Conservation (phyloP, 2,797 vertebrate species). For the Capromys pilorides region DNA sequence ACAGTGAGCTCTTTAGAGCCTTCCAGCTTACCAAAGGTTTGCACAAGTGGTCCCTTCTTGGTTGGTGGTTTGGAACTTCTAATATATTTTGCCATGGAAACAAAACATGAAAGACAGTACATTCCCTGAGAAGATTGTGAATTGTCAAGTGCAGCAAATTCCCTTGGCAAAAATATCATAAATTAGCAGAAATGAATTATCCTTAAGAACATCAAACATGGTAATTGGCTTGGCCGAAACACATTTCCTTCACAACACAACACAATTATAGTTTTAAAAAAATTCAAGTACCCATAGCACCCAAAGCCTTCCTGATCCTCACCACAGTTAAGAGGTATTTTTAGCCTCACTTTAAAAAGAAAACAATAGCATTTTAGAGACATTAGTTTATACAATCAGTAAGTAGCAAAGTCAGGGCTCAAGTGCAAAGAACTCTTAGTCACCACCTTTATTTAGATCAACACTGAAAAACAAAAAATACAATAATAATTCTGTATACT, state of each 20-base stretch:
- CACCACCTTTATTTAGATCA: slow-evolving; percentile 3
- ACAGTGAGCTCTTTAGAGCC: background rate
- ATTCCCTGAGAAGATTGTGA: slow-evolving; percentile 5
- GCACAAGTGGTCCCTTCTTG: background rate
- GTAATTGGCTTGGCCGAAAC: slow-evolving; percentile 22
- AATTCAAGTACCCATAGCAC: slow-evolving; percentile 1
- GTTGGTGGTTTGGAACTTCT: slow-evolving; percentile 33
- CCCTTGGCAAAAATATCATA: background rate
- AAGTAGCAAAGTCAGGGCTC: background rate
- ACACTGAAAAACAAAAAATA: slow-evolving; percentile 35
- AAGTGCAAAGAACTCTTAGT: background rate
- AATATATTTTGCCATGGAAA: slow-evolving; percentile 28
- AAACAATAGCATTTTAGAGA: background rate
- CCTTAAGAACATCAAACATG: slow-evolving; percentile 3
- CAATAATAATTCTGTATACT: background rate
- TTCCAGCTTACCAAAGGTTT: background rate
- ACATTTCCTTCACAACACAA: background rate
- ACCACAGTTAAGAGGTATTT: background rate
- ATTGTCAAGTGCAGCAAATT: slow-evolving; percentile 38
- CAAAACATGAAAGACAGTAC: slow-evolving; percentile 17
- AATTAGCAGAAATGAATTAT: slow-evolving; percentile 29
- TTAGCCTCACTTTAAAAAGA: slow-evolving; percentile 40
- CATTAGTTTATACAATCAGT: slow-evolving; percentile 17
- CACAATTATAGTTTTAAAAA: background rate
- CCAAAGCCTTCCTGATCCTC: background rate